These are phyloP conservation scores for Eugnorisma glareosa DNA, from an alignment of 2,888 invertebrate genomes.

Conservation along the genomic window DNA sequence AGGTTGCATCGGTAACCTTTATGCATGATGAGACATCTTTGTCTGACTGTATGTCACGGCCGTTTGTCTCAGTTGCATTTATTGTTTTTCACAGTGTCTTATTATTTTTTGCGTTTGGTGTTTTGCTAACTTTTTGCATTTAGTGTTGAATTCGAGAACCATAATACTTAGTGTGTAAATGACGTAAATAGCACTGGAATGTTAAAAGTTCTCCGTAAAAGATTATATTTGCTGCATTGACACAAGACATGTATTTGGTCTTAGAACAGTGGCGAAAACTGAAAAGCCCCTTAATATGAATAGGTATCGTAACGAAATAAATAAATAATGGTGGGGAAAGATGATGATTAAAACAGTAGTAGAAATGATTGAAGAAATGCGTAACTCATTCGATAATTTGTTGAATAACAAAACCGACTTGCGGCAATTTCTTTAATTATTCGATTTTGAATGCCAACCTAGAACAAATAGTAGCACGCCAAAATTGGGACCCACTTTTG, in stretches of 20 bases:
- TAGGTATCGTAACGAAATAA: background rate
- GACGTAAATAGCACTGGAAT: conserved; percentile 2
- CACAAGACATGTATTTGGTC: no score
- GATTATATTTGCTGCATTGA: background rate
- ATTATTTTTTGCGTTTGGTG: background rate
- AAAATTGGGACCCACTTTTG: background rate
- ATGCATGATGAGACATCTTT: background rate
- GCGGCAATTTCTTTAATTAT: background rate
- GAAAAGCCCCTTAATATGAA: background rate
- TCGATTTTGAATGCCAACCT: background rate
- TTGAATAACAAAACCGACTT: background rate
- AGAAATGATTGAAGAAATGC: background rate
- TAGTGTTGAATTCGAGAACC: conserved; percentile 2
- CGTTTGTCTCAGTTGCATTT: background rate
- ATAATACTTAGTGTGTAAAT: background rate
- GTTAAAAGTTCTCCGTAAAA: background rate
- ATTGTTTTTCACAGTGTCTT: conserved; percentile 6
- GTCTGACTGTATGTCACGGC: conserved; percentile 27
- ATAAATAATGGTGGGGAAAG: background rate
- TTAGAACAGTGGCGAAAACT: background rate
- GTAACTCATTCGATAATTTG: background rate
- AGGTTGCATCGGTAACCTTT: background rate
- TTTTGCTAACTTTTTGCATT: conserved; percentile 9
- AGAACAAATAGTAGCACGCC: background rate
- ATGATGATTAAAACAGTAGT: background rate